These are phyloP conservation scores for Linnaemya tessellans DNA, from an alignment of 2,888 invertebrate genomes.

Conservation along the genomic window DNA sequence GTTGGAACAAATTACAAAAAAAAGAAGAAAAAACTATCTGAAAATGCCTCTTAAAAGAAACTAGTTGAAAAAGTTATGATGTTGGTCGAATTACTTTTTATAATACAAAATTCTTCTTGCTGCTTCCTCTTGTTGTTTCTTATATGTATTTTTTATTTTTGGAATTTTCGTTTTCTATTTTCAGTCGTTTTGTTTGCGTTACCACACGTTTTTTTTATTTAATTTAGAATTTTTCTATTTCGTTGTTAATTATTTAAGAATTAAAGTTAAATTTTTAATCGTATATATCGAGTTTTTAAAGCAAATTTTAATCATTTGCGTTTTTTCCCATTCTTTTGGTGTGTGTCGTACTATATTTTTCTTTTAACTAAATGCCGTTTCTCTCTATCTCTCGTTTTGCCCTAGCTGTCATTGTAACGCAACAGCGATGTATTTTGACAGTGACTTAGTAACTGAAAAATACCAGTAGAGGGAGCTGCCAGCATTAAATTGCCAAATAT, in stretches of 20 bases:
- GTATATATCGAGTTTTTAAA: slow-evolving; percentile 68
- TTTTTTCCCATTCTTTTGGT: slow-evolving; percentile 68
- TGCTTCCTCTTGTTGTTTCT: slow-evolving; percentile 57
- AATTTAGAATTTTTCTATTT: slow-evolving; percentile 64
- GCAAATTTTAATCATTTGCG: slow-evolving; percentile 73
- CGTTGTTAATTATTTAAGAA: slow-evolving; percentile 59
- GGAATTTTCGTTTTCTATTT: slow-evolving; percentile 61
- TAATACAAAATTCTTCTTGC: slow-evolving; percentile 34
- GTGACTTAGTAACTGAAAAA: not conserved
- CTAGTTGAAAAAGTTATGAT: slow-evolving; percentile 36
- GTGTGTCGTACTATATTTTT: slow-evolving; percentile 67
- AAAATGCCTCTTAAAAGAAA: slow-evolving; percentile 56
- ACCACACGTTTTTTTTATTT: slow-evolving; percentile 25
- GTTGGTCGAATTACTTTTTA: slow-evolving; percentile 64
- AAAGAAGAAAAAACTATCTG: slow-evolving; percentile 23
- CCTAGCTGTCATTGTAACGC: slow-evolving; percentile 9
- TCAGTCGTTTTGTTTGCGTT: slow-evolving; percentile 54
- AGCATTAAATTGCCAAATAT: not conserved
- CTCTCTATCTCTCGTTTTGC: slow-evolving; percentile 16
- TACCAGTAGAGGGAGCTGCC: not conserved
- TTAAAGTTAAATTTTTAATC: slow-evolving; percentile 73
- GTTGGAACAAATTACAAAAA: slow-evolving; percentile 31
- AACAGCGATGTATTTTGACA: slow-evolving; percentile 46
- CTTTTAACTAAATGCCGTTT: slow-evolving; percentile 44
- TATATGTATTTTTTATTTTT: slow-evolving; percentile 47